Evolutionary conservation across 2,888 invertebrate species (phyloP), one percentile per base, ranked within the genome.

Genomic region (Caenorhabditis virilis): DNA sequence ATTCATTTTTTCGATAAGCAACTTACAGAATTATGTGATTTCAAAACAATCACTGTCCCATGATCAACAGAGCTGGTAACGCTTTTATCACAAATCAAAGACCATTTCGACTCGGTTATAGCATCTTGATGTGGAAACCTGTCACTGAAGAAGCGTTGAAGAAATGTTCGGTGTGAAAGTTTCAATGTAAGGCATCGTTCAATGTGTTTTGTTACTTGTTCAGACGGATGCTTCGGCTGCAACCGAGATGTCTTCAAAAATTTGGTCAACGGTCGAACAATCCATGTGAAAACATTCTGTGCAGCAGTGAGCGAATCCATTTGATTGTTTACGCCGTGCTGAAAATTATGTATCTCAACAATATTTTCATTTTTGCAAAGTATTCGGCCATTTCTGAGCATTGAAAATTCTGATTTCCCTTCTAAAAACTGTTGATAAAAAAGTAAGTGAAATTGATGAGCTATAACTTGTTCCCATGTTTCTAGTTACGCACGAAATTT

Each of bases 301-400:
- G 97, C 97, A 3, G 97, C 95, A 86, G 95, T 95, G 78, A 92
- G 89, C 0, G 95, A 91, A 82, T 95, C 93, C 87, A 98, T 90
- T 0, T 91, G 90, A 61, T 91, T 89, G 62, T 91, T 88, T 0
- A 91, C 90, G 11, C 64, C 50, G 13, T 43, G 26, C 68, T 68
- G 30, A 53, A 58, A 39, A 41, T 18, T 23, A 22, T n/a, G n/a
- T n/a, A n/a, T n/a, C n/a, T n/a, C n/a, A n/a, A n/a, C n/a, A n/a
- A n/a, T n/a, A n/a, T n/a, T n/a, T n/a, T n/a, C n/a, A n/a, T n/a
- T n/a, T n/a, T n/a, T n/a, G n/a, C n/a, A n/a, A n/a, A n/a, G n/a
- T n/a, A n/a, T n/a, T n/a, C n/a, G n/a, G n/a, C n/a, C n/a, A n/a
- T n/a, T n/a, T n/a, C n/a, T n/a, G n/a, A n/a, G n/a, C n/a, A n/a